Evolutionary conservation across 2,113 vertebrate species (phyloP).

Genomic region (Bubo scandiacus): DNA sequence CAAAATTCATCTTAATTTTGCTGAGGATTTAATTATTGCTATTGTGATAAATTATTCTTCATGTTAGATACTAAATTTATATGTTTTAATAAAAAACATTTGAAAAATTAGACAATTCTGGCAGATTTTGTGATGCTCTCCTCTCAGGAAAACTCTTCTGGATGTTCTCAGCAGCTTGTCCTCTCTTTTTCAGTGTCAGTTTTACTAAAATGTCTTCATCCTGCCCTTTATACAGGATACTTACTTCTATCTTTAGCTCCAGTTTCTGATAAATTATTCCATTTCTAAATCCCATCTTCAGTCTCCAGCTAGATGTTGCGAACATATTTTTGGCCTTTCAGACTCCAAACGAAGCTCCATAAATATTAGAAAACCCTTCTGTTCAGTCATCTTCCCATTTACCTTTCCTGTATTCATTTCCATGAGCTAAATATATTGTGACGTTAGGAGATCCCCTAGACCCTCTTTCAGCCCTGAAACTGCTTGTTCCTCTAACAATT

Average conservation of each 20-base stretch:
- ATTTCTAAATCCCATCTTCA: not conserved
- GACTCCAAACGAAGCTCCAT: not conserved
- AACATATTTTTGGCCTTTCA: not conserved
- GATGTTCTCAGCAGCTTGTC: not conserved
- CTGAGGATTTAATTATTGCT: not conserved
- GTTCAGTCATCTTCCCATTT: not conserved
- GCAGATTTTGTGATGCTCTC: not conserved
- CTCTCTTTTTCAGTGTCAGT: not conserved
- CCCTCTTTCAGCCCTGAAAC: not conserved
- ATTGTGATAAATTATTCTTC: not conserved
- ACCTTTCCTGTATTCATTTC: not conserved
- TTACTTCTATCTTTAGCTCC: constrained; percentile 1
- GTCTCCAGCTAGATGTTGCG: not conserved
- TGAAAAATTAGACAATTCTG: not conserved
- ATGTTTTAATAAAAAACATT: not conserved
- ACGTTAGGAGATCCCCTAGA: not conserved
- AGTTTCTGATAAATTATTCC: not conserved
- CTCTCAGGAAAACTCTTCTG: not conserved
- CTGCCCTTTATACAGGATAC: not conserved
- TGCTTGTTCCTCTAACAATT: not conserved
- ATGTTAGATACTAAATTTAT: not conserved
- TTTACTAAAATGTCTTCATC: not conserved
- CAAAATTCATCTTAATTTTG: not conserved
- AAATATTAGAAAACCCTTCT: not conserved
- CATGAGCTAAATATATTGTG: not conserved